Evolutionary conservation across 2,888 invertebrate species (phyloP).

Genomic region (Cataglyphis albicans): DNA sequence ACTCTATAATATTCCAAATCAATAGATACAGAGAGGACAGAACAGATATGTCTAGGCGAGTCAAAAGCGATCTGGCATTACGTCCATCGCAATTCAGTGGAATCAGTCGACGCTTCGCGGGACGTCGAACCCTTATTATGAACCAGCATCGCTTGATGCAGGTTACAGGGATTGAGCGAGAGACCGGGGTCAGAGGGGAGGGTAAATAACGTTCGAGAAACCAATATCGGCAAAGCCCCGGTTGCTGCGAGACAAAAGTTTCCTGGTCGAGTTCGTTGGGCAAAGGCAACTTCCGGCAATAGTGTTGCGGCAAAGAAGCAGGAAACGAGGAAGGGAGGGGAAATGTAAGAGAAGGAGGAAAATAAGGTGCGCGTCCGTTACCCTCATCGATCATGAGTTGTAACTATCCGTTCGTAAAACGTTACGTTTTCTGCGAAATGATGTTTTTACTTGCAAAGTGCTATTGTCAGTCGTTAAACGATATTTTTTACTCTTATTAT

Average conservation of each 20-base stretch:
- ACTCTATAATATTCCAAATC: neutral
- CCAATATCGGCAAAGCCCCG: conserved; percentile 70
- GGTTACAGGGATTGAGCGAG: conserved; percentile 26
- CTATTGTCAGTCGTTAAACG: neutral
- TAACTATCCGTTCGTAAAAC: conserved; percentile 60
- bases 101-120: conserved; percentile 59
- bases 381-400: conserved; percentile 64
- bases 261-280: conserved; percentile 61
- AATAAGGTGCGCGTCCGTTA: conserved; percentile 52
- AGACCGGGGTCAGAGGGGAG: conserved; percentile 39
- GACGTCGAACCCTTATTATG: conserved; percentile 71
- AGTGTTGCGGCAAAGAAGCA: conserved; percentile 56
- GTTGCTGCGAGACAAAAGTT: conserved; percentile 74
- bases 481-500: conserved; percentile 14
- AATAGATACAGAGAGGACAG: neutral
- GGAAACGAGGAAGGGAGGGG: conserved; percentile 42
- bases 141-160: conserved; percentile 62
- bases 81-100: conserved; percentile 61
- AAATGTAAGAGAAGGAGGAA: conserved; percentile 31
- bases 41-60: neutral
- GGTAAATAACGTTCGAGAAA: conserved; percentile 74
- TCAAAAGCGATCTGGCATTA: conserved; percentile 11
- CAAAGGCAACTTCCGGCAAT: conserved; percentile 56
- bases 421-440: conserved; percentile 44
- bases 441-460: conserved; percentile 49